Percentiles rank a stretch among this genome's conserved stretches.
Evolutionary conservation across 2,888 invertebrate species (phyloP).

Genomic region (Alviniconcha strummeri): DNA sequence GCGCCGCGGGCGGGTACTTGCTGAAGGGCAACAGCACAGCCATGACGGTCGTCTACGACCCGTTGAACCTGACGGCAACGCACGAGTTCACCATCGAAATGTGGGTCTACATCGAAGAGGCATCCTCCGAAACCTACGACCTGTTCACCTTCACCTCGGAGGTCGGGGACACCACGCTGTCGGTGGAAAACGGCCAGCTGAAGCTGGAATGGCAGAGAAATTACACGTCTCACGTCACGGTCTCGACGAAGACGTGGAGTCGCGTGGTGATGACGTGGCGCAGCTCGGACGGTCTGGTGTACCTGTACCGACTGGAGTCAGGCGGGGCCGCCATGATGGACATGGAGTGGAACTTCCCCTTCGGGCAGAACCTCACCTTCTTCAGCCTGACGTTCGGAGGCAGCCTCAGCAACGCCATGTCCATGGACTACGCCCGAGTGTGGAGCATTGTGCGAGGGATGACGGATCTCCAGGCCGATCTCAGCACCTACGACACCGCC

Average conservation of each 20-base stretch:
- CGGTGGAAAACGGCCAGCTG: conserved; percentile 12
- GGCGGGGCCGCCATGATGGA: background rate
- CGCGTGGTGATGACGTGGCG: conserved; percentile 27
- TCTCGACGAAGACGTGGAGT: conserved; percentile 22
- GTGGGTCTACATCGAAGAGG: conserved; percentile 19
- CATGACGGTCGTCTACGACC: background rate
- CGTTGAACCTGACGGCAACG: background rate
- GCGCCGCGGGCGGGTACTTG: conserved; percentile 2
- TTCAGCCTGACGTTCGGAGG: conserved; percentile 16
- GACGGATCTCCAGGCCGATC: conserved; percentile 57
- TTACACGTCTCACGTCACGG: conserved; percentile 24
- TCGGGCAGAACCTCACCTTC: conserved; percentile 20
- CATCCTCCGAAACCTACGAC: background rate
- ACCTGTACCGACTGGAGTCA: conserved; percentile 15
- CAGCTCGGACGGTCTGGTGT: conserved; percentile 10
- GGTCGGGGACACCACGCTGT: background rate
- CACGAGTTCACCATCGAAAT: conserved; percentile 22
- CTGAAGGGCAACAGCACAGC: background rate
- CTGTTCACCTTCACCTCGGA: conserved; percentile 16
- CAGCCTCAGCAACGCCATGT: conserved; percentile 51
- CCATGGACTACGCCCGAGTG: conserved; percentile 73
- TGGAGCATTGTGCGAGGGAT: conserved; percentile 52
- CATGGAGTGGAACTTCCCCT: conserved; percentile 20
- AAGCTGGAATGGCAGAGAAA: conserved; percentile 11
- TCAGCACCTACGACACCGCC: background rate